A percentile compares a stretch with the other conserved stretches of the same genome.
Evolutionary conservation across 2,888 invertebrate genomes (phyloP).

Genomic region (Tetragnatha montana): DNA sequence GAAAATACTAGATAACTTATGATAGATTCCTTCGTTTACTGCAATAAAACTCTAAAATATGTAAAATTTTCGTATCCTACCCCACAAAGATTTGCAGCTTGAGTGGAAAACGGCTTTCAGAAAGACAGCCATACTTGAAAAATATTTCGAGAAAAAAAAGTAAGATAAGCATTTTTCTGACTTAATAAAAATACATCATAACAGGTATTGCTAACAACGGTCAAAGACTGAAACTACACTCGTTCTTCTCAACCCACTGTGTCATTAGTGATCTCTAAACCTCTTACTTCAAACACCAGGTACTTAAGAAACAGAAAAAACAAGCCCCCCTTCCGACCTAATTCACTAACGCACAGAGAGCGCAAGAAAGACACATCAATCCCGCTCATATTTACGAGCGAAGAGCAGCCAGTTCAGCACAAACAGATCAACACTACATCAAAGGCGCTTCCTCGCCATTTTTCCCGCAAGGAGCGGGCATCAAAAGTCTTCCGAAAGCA

Average conservation of each 20-base stretch:
- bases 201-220: too few species aligned
- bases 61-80: too few species aligned
- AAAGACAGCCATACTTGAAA: background rate
- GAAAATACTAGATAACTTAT: too few species aligned
- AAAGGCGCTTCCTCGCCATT: conserved; percentile 13
- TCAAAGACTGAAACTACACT: too few species aligned
- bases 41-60: too few species aligned
- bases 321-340: background rate
- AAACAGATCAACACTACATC: conserved; percentile 61
- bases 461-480: conserved; percentile 8
- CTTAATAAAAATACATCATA: too few species aligned
- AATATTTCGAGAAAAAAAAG: too few species aligned
- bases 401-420: background rate
- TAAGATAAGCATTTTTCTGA: too few species aligned
- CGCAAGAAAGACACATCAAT: background rate
- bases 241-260: too few species aligned
- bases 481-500: conserved; percentile 47
- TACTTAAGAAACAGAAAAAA: background rate
- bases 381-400: conserved; percentile 45
- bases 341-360: conserved; percentile 15
- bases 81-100: too few species aligned
- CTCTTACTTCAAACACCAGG: background rate
- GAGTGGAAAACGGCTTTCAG: background rate
- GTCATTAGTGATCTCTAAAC: too few species aligned
- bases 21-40: too few species aligned